Conservation (phyloP, 2,888 invertebrate species). For the Conchocele bisecta region DNA sequence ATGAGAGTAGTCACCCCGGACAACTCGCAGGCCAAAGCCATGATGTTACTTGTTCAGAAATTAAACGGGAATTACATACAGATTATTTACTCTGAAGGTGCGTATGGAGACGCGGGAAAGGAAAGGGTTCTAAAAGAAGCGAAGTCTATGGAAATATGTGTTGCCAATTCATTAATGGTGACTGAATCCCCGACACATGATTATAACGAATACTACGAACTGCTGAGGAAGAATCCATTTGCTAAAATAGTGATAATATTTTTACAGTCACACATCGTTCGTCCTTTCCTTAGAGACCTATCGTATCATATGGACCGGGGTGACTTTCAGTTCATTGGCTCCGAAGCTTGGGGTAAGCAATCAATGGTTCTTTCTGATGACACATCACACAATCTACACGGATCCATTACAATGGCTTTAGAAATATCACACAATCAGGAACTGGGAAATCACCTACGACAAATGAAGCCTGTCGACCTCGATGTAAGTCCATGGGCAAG, state of each 20-base stretch:
- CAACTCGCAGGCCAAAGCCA: neutral
- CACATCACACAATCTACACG: too few relatives aligned
- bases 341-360: slow-evolving; percentile 49
- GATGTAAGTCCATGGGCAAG: too few relatives aligned
- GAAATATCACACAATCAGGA: too few relatives aligned
- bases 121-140: slow-evolving; percentile 10
- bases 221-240: slow-evolving; percentile 21
- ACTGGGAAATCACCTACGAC: too few relatives aligned
- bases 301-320: slow-evolving; percentile 17
- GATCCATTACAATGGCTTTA: too few relatives aligned
- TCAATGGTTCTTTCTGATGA: too few relatives aligned
- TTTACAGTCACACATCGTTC: slow-evolving; percentile 42
- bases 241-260: slow-evolving; percentile 48
- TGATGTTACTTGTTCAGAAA: neutral
- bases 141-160: too few relatives aligned
- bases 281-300: slow-evolving; percentile 16
- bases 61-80: slow-evolving; percentile 47
- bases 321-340: slow-evolving; percentile 49
- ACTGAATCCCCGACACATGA: slow-evolving; percentile 1
- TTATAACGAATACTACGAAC: slow-evolving; percentile 25
- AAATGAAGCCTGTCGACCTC: too few relatives aligned
- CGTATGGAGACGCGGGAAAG: slow-evolving; percentile 55
- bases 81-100: slow-evolving; percentile 51
- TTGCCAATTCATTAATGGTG: too few relatives aligned
- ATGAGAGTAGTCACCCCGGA: slow-evolving; percentile 39